These are phyloP conservation scores for Heliocidaris erythrogramma DNA, from an alignment of 35 echinoderm and acorn worm species.

Conservation along the genomic window DNA sequence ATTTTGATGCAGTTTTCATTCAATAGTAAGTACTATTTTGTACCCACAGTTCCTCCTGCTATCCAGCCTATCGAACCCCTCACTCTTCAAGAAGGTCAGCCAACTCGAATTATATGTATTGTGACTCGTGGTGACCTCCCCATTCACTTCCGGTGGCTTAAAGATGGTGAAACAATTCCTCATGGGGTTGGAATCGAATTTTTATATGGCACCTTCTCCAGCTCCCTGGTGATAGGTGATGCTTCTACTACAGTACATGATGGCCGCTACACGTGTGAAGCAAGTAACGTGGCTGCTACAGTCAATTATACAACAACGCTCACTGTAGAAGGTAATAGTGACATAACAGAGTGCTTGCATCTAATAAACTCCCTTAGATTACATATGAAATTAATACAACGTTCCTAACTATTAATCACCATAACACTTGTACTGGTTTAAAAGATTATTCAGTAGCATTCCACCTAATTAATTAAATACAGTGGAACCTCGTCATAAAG, in stretches of 20 bases:
- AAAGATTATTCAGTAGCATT: too few species aligned
- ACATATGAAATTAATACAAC: too few species aligned
- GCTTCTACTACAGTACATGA: conserved; percentile 71
- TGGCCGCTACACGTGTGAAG: conserved; percentile 91
- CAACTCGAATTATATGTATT: conserved; percentile 65
- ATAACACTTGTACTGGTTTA: too few species aligned
- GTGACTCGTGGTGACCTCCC: conserved; percentile 75
- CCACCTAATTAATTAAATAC: too few species aligned
- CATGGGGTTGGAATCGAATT: conserved; percentile 56
- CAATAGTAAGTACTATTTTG: too few species aligned
- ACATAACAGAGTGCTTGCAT: too few species aligned
- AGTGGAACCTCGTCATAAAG: too few species aligned
- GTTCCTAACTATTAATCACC: too few species aligned
- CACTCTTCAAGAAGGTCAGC: conserved; percentile 57
- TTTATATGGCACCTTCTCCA: conserved; percentile 3
- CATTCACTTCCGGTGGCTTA: conserved; percentile 82
- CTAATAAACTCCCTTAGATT: too few species aligned
- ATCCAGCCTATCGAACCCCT: conserved; percentile 46
- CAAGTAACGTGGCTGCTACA: conserved; percentile 75
- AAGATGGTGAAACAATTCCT: conserved; percentile 78
- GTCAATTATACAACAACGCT: conserved; percentile 78
- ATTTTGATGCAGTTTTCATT: too few species aligned
- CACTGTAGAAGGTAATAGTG: conserved; percentile 63
- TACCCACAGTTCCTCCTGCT: conserved; percentile 63
- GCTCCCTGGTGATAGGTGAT: conserved; percentile 61